phyloP scores from a whole-genome alignment of 2,113 vertebrate species.

The Otis tarda region DNA sequence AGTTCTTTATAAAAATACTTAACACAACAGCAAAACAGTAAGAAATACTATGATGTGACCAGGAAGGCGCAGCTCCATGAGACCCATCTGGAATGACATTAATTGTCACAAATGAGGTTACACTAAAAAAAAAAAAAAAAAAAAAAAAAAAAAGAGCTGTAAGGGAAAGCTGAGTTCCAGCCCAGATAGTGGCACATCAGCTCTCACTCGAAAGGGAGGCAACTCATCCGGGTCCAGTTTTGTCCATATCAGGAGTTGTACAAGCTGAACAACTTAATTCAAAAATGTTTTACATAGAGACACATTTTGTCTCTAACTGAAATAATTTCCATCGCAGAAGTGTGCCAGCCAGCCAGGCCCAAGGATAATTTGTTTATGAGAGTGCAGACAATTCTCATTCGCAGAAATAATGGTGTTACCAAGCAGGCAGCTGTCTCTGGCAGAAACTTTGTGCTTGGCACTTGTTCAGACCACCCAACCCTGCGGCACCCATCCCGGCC shows the following conservation, averaged over 20 bases:
- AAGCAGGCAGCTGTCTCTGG: neutral
- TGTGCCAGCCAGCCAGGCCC: neutral
- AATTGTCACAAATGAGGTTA: neutral
- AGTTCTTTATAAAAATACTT: neutral
- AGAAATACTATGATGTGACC: neutral
- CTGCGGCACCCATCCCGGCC: neutral
- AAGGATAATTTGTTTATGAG: slow-evolving; percentile 11
- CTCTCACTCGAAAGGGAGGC: neutral
- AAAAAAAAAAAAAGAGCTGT: neutral
- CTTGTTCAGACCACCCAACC: slow-evolving; percentile 30
- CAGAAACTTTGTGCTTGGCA: neutral
- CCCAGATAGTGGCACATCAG: neutral
- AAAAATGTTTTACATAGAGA: neutral
- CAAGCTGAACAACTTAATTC: neutral
- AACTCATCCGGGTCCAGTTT: neutral
- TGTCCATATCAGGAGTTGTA: slow-evolving; percentile 24
- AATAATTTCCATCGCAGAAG: slow-evolving; percentile 1
- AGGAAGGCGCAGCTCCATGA: neutral
- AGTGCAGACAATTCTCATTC: neutral
- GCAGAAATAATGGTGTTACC: slow-evolving; percentile 6
- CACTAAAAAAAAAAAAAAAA: neutral
- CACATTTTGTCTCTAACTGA: neutral
- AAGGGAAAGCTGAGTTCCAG: neutral
- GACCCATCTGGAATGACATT: neutral
- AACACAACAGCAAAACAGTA: neutral